Conservation (phyloP, 2,113 vertebrate genomes). For the Ploceus nigricollis region DNA sequence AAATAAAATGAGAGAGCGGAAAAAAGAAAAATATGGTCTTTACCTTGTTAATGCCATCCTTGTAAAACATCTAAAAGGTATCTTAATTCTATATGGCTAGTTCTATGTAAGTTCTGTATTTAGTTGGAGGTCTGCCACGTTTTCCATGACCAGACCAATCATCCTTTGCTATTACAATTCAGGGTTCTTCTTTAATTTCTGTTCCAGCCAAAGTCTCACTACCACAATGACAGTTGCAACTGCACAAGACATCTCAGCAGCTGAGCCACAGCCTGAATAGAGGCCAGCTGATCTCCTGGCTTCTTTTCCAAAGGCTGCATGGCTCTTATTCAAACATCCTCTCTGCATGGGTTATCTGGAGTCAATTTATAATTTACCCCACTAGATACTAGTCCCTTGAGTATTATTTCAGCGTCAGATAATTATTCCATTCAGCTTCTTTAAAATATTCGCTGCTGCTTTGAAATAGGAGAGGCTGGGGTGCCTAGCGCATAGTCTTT, state of each 20-base stretch:
- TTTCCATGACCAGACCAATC: not conserved
- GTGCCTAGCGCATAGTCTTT: not conserved
- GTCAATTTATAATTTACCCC: not conserved
- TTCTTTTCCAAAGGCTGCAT: not conserved
- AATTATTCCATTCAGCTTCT: constrained; percentile 1
- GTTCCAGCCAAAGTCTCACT: not conserved
- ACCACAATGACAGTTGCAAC: not conserved
- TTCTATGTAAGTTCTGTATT: not conserved
- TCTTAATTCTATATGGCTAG: not conserved
- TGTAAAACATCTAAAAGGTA: not conserved
- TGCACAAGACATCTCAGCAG: not conserved
- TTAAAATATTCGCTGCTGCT: constrained; percentile 22
- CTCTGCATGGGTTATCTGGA: not conserved
- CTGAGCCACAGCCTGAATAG: not conserved
- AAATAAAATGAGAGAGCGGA: not conserved
- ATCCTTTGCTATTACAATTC: not conserved
- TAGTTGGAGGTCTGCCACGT: not conserved
- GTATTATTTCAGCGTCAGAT: not conserved
- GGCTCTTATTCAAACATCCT: not conserved
- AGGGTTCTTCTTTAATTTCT: not conserved
- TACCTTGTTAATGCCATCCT: not conserved
- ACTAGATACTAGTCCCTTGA: not conserved
- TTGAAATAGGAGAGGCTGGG: constrained; percentile 33
- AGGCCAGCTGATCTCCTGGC: not conserved
- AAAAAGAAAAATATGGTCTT: not conserved